phyloP scores from a whole-genome alignment of 1,140 invertebrate genomes.

The Dendroctonus ponderosae region DNA sequence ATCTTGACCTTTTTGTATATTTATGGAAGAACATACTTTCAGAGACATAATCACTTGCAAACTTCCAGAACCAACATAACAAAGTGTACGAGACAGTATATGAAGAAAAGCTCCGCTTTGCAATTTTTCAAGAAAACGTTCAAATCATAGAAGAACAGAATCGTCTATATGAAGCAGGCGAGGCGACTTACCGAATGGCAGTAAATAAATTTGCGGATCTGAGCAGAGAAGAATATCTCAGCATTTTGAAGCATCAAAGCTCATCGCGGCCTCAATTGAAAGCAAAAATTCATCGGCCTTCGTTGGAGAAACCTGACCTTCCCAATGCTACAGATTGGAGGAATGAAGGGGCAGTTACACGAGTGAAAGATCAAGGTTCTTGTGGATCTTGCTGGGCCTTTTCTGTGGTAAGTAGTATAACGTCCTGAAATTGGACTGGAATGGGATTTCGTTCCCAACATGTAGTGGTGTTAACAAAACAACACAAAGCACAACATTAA shows the following conservation, averaged over 20 bases:
- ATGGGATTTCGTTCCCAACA: too few species aligned
- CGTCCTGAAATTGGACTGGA: not conserved
- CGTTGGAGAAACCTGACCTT: constrained; percentile 19
- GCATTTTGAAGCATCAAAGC: constrained; percentile 4
- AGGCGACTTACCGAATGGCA: constrained; percentile 63
- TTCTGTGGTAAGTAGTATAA: constrained; percentile 47
- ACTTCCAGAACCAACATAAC: constrained; percentile 11
- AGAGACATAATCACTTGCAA: too few species aligned
- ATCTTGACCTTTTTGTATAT: too few species aligned
- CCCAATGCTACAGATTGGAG: constrained; percentile 39
- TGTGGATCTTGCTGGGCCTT: constrained; percentile 59
- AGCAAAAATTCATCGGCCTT: not conserved
- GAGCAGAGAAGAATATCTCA: constrained; percentile 76
- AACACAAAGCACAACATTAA: too few species aligned
- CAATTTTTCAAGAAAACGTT: constrained; percentile 27
- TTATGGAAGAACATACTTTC: too few species aligned
- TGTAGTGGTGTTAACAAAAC: too few species aligned
- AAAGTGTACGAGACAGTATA: constrained; percentile 9
- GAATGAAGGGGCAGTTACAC: constrained; percentile 37
- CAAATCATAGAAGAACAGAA: constrained; percentile 14
- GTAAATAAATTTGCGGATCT: constrained; percentile 83
- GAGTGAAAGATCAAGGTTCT: constrained; percentile 38
- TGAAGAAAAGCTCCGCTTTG: constrained; percentile 17
- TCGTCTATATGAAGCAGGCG: constrained; percentile 62
- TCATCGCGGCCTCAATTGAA: not conserved